Base-by-base conservation (phyloP, 2,797 vertebrate species). In the Takifugu ocellatus region DNA sequence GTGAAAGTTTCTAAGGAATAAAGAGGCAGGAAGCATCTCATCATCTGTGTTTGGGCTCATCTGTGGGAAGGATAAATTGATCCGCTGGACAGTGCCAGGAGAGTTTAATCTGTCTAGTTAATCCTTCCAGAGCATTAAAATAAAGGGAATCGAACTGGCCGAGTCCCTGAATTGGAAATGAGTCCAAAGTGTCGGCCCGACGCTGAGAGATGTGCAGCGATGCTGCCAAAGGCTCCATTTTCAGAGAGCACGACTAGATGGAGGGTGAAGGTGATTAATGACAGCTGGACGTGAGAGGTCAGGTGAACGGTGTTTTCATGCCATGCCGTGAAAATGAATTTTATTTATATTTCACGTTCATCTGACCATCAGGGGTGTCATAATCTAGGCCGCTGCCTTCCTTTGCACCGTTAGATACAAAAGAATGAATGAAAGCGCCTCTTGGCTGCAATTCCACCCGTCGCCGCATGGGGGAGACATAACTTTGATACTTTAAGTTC, bases 91-190 rank as follows among this genome's bases (percentile, higher is more conserved):
- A 67, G 68, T 64, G 75, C 74, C 66, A 71, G 50, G 73, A 84
- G 68, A 75, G 72, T 84, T 73, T 81, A 88, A 88, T 87, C 86
- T 72, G 58, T 51, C 70, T 63, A 72, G 84, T 87, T 82, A 86
- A 87, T 88, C 76, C 69, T 75, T 77, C 82, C 73, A 75, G 72
- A 78, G 74, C 78, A 74, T 76, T 59, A 66, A 75, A 84, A 79
- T 75, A 61, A 84, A 76, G 59, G 54, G 66, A 77, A 83, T 84
- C 26, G 63, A 85, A 80, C 70, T 62, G 77, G 69, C 77, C 58
- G 55, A 60, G 74, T 70, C 77, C 77, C 72, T 82, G 86, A 85
- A 78, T 83, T 80, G 76, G 83, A 83, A 87, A 83, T 74, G 75
- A 88, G 73, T 49, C 61, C 82, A 77, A 83, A 84, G 73, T 59